phyloP scores from a whole-genome alignment of 2,113 vertebrate species.

The Chionomys nivalis region DNA sequence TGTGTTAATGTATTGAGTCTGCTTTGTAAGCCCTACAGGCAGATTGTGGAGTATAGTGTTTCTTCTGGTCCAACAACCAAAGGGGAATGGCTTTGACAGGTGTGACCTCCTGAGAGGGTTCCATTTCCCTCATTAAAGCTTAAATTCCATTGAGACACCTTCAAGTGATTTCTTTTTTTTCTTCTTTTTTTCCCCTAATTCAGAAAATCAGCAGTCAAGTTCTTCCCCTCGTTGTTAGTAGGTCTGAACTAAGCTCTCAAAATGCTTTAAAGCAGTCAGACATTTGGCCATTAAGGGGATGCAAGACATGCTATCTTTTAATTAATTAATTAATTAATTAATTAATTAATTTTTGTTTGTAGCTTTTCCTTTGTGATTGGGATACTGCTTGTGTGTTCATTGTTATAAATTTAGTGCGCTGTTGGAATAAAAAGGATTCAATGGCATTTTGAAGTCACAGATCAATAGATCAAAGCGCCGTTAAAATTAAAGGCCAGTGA shows the following conservation, averaged over 20 bases:
- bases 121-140: background rate
- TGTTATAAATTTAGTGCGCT: background rate
- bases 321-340: too few species aligned
- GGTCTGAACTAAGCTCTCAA: background rate
- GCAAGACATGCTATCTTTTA: background rate
- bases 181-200: background rate
- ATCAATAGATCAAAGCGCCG: conserved; percentile 42
- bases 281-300: background rate
- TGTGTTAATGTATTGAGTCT: background rate
- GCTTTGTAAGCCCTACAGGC: background rate
- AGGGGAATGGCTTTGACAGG: conserved; percentile 19
- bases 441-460: background rate
- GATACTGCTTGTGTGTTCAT: background rate
- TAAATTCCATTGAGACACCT: background rate
- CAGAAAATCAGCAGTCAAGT: background rate
- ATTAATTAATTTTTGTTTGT: background rate
- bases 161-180: background rate
- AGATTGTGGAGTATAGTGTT: background rate
- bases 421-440: background rate
- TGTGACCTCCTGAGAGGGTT: background rate
- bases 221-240: background rate
- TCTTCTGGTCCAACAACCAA: background rate
- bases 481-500: conserved; percentile 72
- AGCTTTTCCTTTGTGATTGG: background rate
- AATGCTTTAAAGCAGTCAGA: background rate